Base-by-base conservation (phyloP, 2,888 invertebrate genomes). In the Drosophila recens region DNA sequence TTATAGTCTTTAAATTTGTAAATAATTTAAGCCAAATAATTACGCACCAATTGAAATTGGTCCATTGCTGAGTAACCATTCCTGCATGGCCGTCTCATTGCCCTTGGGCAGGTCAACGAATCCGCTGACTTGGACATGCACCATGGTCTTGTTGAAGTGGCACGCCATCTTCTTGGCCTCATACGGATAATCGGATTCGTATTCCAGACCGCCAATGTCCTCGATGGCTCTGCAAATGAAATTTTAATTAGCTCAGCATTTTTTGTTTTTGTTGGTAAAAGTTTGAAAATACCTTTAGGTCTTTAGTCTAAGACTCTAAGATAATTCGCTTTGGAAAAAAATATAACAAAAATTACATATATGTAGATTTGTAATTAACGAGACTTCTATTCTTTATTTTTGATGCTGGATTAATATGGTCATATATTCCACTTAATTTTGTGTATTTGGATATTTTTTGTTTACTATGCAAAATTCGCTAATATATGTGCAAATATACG, bases 171-270 rank as follows among this genome's bases (percentile, higher is more conserved):
- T 95, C 58, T 94, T 94, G 0, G 95, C 99, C 67, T 97, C 96
- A 92, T 99, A 99, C 0, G 98, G 98, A 93, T 99, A 99, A 85
- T 97, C 97, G 0, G 90, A 91, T 92, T 99, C 99, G 0, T 95
- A 93, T 93, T 99, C 98, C 66, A 99, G 92, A 0, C 99, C 99
- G 13, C 98, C 98, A 57, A 98, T 92, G 82, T 96, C 93, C 91
- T 97, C 96, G 76, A 99, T 96, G 0, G 96, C 96, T 91, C 98
- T 96, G 90, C 2, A 36, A 33, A 54, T 15, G 10, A 10, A 20
- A 4, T 11, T 9, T 13, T 17, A 13, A 49, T 36, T n/a, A 13
- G 13, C 13, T 13, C 4, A 5, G 36, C 5, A 36, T n/a, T 27
- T 5, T 27, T 36, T 36, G 5, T 36, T 4, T 0, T 36, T 1